Conservation (phyloP, 2,888 invertebrate genomes). For the Imbricaverruca yamaguchii region DNA sequence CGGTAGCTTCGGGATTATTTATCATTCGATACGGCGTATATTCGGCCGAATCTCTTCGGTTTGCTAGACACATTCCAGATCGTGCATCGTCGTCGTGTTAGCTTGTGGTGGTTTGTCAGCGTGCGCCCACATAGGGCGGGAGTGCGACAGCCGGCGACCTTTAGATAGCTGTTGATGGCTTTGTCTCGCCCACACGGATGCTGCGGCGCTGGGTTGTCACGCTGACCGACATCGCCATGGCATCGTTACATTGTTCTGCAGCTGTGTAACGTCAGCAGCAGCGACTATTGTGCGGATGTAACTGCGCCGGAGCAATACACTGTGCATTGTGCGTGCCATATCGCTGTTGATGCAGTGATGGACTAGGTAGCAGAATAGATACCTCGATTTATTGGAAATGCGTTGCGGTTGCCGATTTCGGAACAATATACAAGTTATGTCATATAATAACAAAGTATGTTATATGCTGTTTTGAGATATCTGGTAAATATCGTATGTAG, state of each 20-base stretch:
- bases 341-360: no score
- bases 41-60: background rate
- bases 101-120: background rate
- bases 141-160: background rate
- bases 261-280: background rate
- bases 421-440: no score
- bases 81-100: background rate
- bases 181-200: background rate
- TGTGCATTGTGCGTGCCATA: background rate
- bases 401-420: no score
- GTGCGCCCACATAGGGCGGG: background rate
- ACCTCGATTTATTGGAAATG: no score
- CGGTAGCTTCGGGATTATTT: background rate
- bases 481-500: no score
- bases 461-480: no score
- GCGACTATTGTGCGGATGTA: background rate
- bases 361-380: no score
- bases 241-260: background rate
- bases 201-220: background rate
- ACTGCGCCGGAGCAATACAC: background rate
- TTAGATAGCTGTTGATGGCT: no score
- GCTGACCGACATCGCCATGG: background rate
- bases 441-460: no score
- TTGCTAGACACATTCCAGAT: conserved; percentile 4
- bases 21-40: background rate